These are phyloP conservation scores for Drosophila sp. DNA, from an alignment of 1,140 invertebrate genomes.

Conservation along the genomic window DNA sequence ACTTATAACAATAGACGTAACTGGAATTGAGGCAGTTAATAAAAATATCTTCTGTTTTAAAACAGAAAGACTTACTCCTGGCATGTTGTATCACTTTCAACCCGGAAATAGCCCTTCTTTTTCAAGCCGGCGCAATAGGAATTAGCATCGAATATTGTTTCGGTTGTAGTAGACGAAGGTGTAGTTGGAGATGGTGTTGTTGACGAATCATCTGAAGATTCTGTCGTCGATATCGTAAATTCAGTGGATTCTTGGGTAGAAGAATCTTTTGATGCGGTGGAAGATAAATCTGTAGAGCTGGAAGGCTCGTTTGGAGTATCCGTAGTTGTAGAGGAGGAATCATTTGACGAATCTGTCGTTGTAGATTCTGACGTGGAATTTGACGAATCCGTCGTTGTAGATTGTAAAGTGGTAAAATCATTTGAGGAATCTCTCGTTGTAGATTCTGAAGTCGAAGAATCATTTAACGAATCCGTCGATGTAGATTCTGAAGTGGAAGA, in stretches of 20 bases:
- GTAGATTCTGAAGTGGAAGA: constrained; percentile 8
- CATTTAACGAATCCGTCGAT: constrained; percentile 1
- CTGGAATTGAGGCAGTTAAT: constrained; percentile 23
- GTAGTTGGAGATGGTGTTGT: constrained; percentile 23
- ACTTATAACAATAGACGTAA: constrained; percentile 59
- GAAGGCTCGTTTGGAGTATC: constrained; percentile 13
- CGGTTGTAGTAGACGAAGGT: constrained; percentile 29
- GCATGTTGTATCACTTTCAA: constrained; percentile 55
- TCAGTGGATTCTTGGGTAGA: constrained; percentile 21
- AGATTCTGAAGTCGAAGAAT: neutral
- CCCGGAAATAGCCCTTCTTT: constrained; percentile 42
- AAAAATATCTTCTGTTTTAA: neutral
- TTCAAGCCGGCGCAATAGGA: constrained; percentile 41
- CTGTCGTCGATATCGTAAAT: constrained; percentile 12
- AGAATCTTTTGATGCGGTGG: neutral
- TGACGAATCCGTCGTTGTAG: constrained; percentile 10
- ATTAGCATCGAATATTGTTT: constrained; percentile 24
- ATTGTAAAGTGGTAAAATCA: neutral
- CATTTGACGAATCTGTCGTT: neutral
- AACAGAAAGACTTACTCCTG: constrained; percentile 33
- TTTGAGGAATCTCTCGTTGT: neutral
- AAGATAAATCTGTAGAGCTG: neutral
- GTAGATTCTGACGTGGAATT: too few relatives aligned
- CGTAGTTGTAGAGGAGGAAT: neutral
- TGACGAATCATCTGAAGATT: constrained; percentile 19